phyloP scores from a whole-genome alignment of 2,797 vertebrate genomes.

The Melanogrammus aeglefinus region DNA sequence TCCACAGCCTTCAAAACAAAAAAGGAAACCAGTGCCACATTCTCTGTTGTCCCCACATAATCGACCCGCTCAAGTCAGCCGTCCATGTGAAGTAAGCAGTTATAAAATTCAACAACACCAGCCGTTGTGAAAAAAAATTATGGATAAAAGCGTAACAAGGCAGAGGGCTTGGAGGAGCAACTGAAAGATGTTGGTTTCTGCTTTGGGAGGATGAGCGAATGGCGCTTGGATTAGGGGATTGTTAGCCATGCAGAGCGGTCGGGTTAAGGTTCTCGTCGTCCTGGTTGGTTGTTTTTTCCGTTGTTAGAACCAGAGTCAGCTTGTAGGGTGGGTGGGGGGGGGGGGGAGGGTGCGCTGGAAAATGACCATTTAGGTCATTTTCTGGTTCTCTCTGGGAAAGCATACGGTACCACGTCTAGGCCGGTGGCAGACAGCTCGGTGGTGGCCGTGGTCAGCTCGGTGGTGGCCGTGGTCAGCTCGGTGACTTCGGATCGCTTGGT shows the following conservation, averaged over 20 bases:
- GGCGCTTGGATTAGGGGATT: constrained; percentile 39
- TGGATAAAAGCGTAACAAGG: not conserved
- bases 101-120: not conserved
- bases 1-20: not conserved
- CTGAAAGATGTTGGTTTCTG: constrained; percentile 40
- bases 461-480: constrained; percentile 57
- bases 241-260: constrained; percentile 63
- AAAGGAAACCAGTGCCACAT: not conserved
- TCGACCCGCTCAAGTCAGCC: not conserved
- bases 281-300: not conserved
- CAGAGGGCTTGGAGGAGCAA: constrained; percentile 34
- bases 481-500: too few species aligned
- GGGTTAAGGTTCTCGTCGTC: constrained; percentile 41
- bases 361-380: constrained; percentile 22
- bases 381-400: constrained; percentile 37
- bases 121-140: not conserved
- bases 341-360: constrained; percentile 38
- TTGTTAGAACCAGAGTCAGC: constrained; percentile 17
- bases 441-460: constrained; percentile 61
- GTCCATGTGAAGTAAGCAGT: not conserved
- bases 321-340: constrained; percentile 38
- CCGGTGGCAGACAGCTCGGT: constrained; percentile 76
- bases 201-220: constrained; percentile 21
- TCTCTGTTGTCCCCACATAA: not conserved
- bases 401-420: constrained; percentile 85